These are phyloP conservation scores for Gymnoscelis rufifasciata DNA, from an alignment of 2,888 invertebrate genomes.

Conservation along the genomic window DNA sequence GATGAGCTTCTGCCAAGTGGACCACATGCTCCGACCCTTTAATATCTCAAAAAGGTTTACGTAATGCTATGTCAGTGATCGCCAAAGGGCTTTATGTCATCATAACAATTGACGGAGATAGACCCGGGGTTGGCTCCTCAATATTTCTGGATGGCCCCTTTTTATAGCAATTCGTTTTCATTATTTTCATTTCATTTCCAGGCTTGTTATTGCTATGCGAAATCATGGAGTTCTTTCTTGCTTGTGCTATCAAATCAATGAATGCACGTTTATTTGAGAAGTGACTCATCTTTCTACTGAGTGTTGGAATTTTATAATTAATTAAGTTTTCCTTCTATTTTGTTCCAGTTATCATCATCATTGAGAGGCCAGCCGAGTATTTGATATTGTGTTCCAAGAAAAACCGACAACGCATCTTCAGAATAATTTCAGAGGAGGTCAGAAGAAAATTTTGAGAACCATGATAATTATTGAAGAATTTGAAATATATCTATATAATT, in stretches of 20 bases:
- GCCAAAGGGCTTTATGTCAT: slow-evolving; percentile 29
- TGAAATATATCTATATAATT: no score
- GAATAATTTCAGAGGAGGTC: no score
- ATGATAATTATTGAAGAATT: no score
- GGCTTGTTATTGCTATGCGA: slow-evolving; percentile 4
- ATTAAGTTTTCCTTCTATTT: no score
- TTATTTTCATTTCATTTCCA: slow-evolving; percentile 18
- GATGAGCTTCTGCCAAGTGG: background rate
- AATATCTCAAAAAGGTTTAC: slow-evolving; percentile 10
- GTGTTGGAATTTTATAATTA: no score
- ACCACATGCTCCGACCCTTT: background rate
- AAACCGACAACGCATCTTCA: no score
- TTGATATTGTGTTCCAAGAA: no score
- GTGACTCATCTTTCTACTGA: no score
- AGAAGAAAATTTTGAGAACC: no score
- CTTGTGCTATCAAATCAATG: background rate
- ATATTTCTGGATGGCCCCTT: slow-evolving; percentile 30
- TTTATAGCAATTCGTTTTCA: slow-evolving; percentile 31
- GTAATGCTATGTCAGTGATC: slow-evolving; percentile 15
- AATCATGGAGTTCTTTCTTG: background rate
- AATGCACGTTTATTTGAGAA: no score
- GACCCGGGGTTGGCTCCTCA: slow-evolving; percentile 25
- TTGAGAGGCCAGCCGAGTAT: no score
- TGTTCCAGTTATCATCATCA: no score
- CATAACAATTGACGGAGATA: slow-evolving; percentile 33